Base-by-base conservation (phyloP, 2,888 invertebrate species). In the Athrips mouffetella region DNA sequence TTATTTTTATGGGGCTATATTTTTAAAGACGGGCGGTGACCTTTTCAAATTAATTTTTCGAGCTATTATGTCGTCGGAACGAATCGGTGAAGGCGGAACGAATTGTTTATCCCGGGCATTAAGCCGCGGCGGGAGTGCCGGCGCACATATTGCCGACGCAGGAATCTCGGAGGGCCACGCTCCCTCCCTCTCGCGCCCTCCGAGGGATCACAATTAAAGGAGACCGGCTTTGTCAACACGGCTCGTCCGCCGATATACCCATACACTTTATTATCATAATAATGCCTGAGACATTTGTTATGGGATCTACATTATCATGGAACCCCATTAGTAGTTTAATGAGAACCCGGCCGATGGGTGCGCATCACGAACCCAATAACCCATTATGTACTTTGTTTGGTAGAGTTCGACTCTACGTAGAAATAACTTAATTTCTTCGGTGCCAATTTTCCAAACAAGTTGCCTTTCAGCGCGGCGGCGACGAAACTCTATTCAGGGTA, bases 61-160 rank as follows among this genome's bases (percentile, higher is more conserved):
- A 72, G 69, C 67, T 71, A 72, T 75, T 73, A 78, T 65, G 67
- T 70, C 65, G 72, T 71, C 65, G 73, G 68, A 72, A 68, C 65
- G 70, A 76, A 78, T 78, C 71, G 48, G 70, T 75, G 75, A 76
- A 76, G 64, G 73, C 73, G 80, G 71, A 77, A 77, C 84, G 71
- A 83, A 86, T 85, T 75, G 76, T 76, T 83, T 82, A 82, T 76
- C 72, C 66, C 72, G 67, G 74, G 75, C 69, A 79, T 81, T 78
- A 80, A 76, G 70, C 70, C 69, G 67, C 67, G 64, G 66, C 75
- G 65, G 65, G 69, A 72, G 73, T 73, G 73, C 69, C 67, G 72
- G 72, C 74, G 77, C 72, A 76, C 77, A 77, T 79, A 81, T 77
- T 76, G 76, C 68, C 62, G 65, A 56, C 64, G 61, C 55, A 58